These are phyloP conservation scores for Amphiprion percula DNA, from an alignment of 2,113 vertebrate species.

Conservation along the genomic window DNA sequence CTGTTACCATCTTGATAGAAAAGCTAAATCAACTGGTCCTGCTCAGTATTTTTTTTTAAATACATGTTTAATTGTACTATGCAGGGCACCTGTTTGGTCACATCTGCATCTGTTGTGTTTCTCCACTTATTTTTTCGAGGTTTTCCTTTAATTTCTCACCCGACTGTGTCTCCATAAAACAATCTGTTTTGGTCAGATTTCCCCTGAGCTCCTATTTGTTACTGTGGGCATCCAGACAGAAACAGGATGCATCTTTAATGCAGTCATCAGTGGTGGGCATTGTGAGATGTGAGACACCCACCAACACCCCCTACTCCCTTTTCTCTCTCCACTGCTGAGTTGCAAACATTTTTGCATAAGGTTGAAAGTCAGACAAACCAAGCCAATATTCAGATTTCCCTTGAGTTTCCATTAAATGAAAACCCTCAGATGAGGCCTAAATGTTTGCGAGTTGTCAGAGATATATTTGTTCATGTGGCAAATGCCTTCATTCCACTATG, in stretches of 20 bases:
- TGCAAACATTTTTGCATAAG: slow-evolving; percentile 35
- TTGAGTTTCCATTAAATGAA: slow-evolving; percentile 49
- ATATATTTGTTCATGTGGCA: slow-evolving; percentile 27
- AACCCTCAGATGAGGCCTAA: slow-evolving; percentile 32
- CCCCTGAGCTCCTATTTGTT: slow-evolving; percentile 27
- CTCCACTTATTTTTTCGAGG: too few relatives aligned
- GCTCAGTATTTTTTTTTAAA: too few relatives aligned
- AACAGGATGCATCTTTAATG: slow-evolving; percentile 55
- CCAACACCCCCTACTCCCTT: neutral
- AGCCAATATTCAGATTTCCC: slow-evolving; percentile 63
- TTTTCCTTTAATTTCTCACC: too few relatives aligned
- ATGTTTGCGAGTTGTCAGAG: slow-evolving; percentile 19
- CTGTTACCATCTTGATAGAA: too few relatives aligned
- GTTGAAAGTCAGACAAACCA: slow-evolving; percentile 29
- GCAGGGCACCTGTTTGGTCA: too few relatives aligned
- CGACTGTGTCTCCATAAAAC: neutral
- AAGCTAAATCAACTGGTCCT: too few relatives aligned
- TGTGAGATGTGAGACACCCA: slow-evolving; percentile 3
- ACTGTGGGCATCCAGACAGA: slow-evolving; percentile 33
- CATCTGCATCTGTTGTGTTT: too few relatives aligned
- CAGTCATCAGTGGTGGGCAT: slow-evolving; percentile 32
- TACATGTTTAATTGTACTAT: too few relatives aligned
- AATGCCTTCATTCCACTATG: slow-evolving; percentile 26
- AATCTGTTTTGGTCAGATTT: slow-evolving; percentile 41
- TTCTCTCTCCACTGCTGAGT: neutral